Conservation (phyloP, 2,797 vertebrate genomes). For the Centroberyx gerrardi region DNA sequence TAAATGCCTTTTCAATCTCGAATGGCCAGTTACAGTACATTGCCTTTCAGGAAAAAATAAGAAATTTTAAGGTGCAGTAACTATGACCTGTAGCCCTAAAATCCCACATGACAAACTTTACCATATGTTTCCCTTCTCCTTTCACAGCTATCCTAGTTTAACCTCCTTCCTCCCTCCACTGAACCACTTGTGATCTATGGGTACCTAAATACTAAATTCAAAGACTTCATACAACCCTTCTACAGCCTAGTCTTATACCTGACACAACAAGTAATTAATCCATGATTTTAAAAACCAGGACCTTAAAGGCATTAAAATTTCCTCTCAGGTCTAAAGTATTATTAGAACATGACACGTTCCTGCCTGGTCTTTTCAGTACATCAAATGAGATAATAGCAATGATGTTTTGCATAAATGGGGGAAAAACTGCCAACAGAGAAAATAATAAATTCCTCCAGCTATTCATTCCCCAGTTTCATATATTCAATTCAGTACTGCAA, state of each 20-base stretch:
- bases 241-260: not conserved
- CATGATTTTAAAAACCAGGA: not conserved
- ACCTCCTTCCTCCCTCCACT: not conserved
- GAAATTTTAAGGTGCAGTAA: not conserved
- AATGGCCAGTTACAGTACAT: not conserved
- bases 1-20: not conserved
- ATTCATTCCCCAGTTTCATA: constrained; percentile 21
- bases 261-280: not conserved
- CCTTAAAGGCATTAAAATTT: not conserved
- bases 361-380: constrained; percentile 1
- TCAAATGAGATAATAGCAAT: constrained; percentile 3
- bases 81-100: not conserved
- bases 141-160: not conserved
- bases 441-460: not conserved
- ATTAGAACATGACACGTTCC: not conserved
- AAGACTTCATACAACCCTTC: not conserved
- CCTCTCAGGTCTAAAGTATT: not conserved
- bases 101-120: not conserved
- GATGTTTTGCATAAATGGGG: constrained; percentile 2
- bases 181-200: not conserved
- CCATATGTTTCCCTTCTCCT: not conserved
- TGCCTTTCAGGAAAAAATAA: not conserved
- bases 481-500: constrained; percentile 30
- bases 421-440: not conserved
- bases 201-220: not conserved